phyloP scores from a whole-genome alignment of 2,888 invertebrate species.

The Eupithecia insigniata region DNA sequence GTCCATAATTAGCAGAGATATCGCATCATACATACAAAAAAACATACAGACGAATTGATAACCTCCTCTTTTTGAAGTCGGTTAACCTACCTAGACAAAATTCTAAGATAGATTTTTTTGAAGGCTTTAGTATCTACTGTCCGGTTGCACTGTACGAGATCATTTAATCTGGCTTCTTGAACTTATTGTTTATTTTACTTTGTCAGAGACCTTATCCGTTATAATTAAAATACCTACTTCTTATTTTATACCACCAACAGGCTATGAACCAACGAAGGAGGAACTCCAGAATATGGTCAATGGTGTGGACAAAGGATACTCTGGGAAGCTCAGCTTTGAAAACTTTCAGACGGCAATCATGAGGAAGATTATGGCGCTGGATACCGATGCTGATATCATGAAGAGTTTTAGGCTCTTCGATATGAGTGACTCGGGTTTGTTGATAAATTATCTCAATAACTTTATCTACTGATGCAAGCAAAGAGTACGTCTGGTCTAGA shows the following conservation, averaged over 20 bases:
- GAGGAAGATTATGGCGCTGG: conserved; percentile 76
- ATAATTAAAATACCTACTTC: not conserved
- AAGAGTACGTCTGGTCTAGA: not conserved
- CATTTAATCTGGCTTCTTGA: too few relatives aligned
- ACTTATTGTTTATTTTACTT: too few relatives aligned
- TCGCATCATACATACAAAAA: too few relatives aligned
- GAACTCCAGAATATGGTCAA: conserved; percentile 74
- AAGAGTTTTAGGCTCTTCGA: conserved; percentile 80
- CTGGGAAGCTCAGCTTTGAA: conserved; percentile 75
- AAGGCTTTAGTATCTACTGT: too few relatives aligned
- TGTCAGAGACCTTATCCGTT: not conserved
- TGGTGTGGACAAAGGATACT: conserved; percentile 71
- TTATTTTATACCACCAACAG: conserved; percentile 46
- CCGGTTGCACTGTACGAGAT: too few relatives aligned
- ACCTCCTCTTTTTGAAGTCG: too few relatives aligned
- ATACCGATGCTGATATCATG: conserved; percentile 77
- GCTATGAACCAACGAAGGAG: conserved; percentile 77
- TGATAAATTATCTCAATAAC: not conserved
- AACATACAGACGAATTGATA: too few relatives aligned
- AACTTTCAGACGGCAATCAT: conserved; percentile 78
- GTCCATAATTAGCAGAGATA: too few relatives aligned
- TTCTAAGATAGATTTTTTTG: not conserved
- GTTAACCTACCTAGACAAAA: not conserved
- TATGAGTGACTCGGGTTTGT: conserved; percentile 67
- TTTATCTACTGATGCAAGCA: not conserved